Evolutionary conservation across 2,888 invertebrate genomes (phyloP).

Genomic region (Copidosoma aretas): DNA sequence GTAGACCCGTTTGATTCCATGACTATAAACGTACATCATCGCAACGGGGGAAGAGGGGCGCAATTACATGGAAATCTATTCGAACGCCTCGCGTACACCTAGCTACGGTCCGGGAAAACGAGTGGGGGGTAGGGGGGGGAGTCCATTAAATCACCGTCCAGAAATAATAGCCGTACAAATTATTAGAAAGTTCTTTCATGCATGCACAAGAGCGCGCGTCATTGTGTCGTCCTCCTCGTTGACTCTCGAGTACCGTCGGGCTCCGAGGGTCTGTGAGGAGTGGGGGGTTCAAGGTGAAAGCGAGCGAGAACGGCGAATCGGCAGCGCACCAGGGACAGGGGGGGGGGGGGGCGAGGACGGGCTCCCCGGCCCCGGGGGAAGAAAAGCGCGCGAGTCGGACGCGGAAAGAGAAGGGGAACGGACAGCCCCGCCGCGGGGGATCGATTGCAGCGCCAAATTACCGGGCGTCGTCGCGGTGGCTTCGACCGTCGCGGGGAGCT

Average conservation of each 20-base stretch:
- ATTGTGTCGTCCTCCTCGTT: conserved; percentile 10
- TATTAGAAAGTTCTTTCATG: conserved; percentile 37
- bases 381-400: background rate
- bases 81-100: background rate
- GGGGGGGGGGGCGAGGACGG: background rate
- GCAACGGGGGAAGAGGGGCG: conserved; percentile 10
- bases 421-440: conserved; percentile 22
- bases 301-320: conserved; percentile 10
- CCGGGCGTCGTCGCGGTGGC: conserved; percentile 20
- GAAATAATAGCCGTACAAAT: conserved; percentile 38
- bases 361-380: background rate
- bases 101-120: background rate
- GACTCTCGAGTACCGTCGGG: background rate
- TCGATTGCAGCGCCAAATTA: conserved; percentile 36
- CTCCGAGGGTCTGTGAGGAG: too few relatives aligned
- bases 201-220: conserved; percentile 28
- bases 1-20: background rate
- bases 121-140: background rate
- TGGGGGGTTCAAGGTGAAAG: background rate
- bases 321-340: background rate
- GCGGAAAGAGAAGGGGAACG: background rate
- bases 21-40: background rate
- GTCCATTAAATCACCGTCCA: conserved; percentile 28
- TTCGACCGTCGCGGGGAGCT: background rate
- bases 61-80: conserved; percentile 36